Percentiles rank a stretch among this genome's conserved stretches.
phyloP scores from a whole-genome alignment of 2,113 vertebrate genomes.

The Varanus komodoensis region DNA sequence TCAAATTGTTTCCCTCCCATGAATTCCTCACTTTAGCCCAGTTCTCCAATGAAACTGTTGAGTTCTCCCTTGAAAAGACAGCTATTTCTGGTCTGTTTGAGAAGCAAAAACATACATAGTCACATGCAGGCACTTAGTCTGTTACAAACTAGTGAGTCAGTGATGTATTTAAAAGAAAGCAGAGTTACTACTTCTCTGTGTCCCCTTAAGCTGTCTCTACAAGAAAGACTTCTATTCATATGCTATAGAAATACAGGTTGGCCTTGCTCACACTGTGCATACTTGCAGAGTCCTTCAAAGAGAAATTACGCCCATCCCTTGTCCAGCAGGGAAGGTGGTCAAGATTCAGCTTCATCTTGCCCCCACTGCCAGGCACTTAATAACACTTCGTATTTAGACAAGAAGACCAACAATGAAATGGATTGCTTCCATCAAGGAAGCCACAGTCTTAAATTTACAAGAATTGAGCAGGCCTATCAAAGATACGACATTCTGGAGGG shows the following conservation, averaged over 20 bases:
- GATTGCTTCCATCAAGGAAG: too few relatives aligned
- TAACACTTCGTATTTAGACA: neutral
- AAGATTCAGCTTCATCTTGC: neutral
- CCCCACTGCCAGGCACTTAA: neutral
- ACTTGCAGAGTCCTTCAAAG: neutral
- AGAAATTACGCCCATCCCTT: neutral
- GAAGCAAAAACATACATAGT: conserved; percentile 29
- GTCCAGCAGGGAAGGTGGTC: neutral
- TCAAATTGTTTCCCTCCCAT: conserved; percentile 20
- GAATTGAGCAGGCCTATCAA: too few relatives aligned
- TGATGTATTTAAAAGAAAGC: neutral
- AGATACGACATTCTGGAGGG: too few relatives aligned
- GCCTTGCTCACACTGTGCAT: neutral
- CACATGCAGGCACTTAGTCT: neutral
- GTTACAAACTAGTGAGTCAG: neutral
- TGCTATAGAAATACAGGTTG: neutral
- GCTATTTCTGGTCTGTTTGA: neutral
- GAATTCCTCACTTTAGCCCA: conserved; percentile 6
- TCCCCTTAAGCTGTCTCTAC: neutral
- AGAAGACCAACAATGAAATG: too few relatives aligned
- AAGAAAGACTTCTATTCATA: neutral
- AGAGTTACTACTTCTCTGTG: neutral
- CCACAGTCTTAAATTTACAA: too few relatives aligned
- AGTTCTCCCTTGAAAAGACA: neutral
- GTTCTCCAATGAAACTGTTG: neutral